Evolutionary conservation across 1,140 invertebrate species (phyloP), one percentile per base, ranked within the genome.

Genomic region (Procambarus virginalis): DNA sequence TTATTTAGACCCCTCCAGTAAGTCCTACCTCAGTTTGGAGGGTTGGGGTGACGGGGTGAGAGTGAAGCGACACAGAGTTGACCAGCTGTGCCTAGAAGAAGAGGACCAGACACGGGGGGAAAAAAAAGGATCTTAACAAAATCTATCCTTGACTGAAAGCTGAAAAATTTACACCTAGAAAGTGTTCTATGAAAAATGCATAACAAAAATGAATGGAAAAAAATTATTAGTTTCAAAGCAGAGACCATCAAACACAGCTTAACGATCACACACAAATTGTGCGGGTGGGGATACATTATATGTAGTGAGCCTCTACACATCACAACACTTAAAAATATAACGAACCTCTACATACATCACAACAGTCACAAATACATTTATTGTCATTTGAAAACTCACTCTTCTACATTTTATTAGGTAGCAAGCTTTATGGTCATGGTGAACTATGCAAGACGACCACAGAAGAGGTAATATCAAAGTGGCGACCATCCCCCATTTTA

Each of bases 21-120:
- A 45, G 80, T 89, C 86, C 79, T 89, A 89, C 86, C 86, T 89
- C 80, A 76, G 86, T 12, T 58, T 89, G 86, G 86, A 89, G 86
- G 86, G 86, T 89, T 89, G 86, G 86, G 73, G 86, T 83, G 80
- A 89, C 86, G 86, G 86, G 86, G 86, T 89, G 86, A 60, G 86
- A 89, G 73, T 48, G 68, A 77, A 76, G 86, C 70, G 86, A 89
- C 86, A 89, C 86, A 82, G 86, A 83, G 86, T 82, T 76, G 80
- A 89, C 86, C 86, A 89, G 86, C 49, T 89, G 86, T 82, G 86
- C 86, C 86, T 89, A 89, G 68, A 83, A 76, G 80, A 55, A 89
- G 80, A 89, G 86, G 86, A 64, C 77, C 70, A 82, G n/a, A 89
- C 70, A 48, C 58, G 58, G 68, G 46, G 58, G 68, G 46, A 64